Evolutionary conservation across 2,113 vertebrate genomes (phyloP).

Genomic region (Stictonetta naevosa): DNA sequence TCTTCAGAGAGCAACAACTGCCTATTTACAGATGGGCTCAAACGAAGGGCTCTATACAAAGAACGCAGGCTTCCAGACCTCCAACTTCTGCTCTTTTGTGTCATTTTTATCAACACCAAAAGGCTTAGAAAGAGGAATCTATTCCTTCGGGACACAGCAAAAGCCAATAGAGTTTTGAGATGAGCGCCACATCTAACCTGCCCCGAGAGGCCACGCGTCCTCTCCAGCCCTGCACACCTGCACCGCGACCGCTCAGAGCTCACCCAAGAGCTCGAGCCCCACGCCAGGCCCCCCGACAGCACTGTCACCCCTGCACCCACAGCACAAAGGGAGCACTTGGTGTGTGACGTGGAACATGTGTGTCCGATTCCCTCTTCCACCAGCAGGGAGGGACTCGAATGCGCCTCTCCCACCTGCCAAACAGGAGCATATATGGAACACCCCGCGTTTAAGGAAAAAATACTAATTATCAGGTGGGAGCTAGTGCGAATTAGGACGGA

Average conservation of each 20-base stretch:
- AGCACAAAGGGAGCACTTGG: neutral
- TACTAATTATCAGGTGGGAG: neutral
- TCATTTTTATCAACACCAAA: neutral
- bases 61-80: neutral
- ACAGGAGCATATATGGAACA: fast-evolving
- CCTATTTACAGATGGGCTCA: constrained; percentile 51
- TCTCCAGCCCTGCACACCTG: neutral
- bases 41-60: neutral
- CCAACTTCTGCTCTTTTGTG: neutral
- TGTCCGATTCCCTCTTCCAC: fast-evolving
- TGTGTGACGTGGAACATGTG: fast-evolving
- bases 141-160: neutral
- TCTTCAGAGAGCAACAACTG: neutral
- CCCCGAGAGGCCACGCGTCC: fast-evolving
- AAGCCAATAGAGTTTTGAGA: neutral
- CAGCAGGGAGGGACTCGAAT: neutral
- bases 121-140: neutral
- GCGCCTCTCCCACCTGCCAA: neutral
- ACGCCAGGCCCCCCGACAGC: fast-evolving
- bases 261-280: neutral
- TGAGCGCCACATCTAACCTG: neutral
- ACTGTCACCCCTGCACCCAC: fast-evolving
- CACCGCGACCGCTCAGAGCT: neutral
- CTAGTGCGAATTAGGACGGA: neutral
- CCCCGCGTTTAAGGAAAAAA: neutral